Base-by-base conservation (phyloP, 2,888 invertebrate genomes). In the Sphaerophoria rueppellii region DNA sequence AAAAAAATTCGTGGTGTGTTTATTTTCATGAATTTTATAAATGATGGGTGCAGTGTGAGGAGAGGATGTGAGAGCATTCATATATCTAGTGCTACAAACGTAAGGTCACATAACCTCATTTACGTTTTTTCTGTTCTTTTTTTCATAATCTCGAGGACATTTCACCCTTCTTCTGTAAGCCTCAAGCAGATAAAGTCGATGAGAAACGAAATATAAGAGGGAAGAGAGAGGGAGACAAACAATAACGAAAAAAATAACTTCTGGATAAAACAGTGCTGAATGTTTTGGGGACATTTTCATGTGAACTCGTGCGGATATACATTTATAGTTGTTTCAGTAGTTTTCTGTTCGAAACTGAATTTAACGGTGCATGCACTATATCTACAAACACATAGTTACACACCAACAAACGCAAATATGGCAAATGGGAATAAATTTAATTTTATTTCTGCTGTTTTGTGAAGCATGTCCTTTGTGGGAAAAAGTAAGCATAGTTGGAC, bases 61-160 rank as follows among this genome's bases (percentile, higher is more conserved):
- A 24, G 5, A 12, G n/a, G n/a, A 24, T 6, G 35, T 12, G 50
- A 11, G 12, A 48, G 50, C 37, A 67, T 48, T 73, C 40, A 61
- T 61, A 65, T 46, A 12, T 35, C 61, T 48, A 11, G 32, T 34
- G 5, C n/a, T n/a, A 43, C 12, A n/a, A 46, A 61, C 7, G 35
- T 81, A 71, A 76, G 81, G 81, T 82, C 81, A 71, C 67, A 60
- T 69, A 83, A 79, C 79, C 72, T 75, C 80, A 83, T 79, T 80
- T 79, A 79, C 79, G 67, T 75, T 58, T 58, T 14, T 60, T 60
- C 24, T 5, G 9, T 40, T 16, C 24, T 43, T 16, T n/a, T 14
- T 24, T 58, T 35, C 35, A 54, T 43, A 63, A 58, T 69, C 70
- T 63, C 46, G 77, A 77, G 82, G 72, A 67, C 67, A 80, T 46